Conservation (phyloP, 1,140 invertebrate genomes). For the Drosophila funebris region DNA sequence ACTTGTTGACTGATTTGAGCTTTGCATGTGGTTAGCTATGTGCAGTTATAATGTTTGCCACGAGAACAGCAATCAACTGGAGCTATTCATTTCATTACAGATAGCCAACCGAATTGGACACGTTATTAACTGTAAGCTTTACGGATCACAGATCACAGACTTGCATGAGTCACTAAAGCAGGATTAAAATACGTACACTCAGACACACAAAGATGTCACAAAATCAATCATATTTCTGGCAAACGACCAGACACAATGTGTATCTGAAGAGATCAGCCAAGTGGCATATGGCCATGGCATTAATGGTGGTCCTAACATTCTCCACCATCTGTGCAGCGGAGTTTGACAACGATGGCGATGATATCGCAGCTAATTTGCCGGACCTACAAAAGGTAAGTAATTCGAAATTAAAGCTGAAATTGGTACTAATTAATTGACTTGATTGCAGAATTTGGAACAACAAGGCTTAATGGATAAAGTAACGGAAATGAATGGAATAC, state of each 20-base stretch:
- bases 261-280: slow-evolving; percentile 79
- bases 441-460: slow-evolving; percentile 44
- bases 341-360: slow-evolving; percentile 56
- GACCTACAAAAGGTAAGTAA: background rate
- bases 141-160: background rate
- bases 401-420: too few relatives aligned
- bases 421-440: background rate
- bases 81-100: slow-evolving; percentile 58
- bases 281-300: slow-evolving; percentile 76
- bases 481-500: slow-evolving; percentile 40
- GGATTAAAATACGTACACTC: background rate
- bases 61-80: slow-evolving; percentile 26
- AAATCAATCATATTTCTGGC: slow-evolving; percentile 83
- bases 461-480: slow-evolving; percentile 29
- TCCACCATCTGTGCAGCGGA: slow-evolving; percentile 77
- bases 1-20: slow-evolving; percentile 64
- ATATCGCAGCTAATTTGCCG: slow-evolving; percentile 43
- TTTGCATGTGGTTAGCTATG: background rate
- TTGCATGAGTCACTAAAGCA: slow-evolving; percentile 40
- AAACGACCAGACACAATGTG: slow-evolving; percentile 82
- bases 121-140: slow-evolving; percentile 27
- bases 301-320: slow-evolving; percentile 80
- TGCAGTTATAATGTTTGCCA: slow-evolving; percentile 25
- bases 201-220: slow-evolving; percentile 75
- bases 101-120: slow-evolving; percentile 52